phyloP scores from a whole-genome alignment of 1,140 invertebrate species.

The Harlomillsia oculata region DNA sequence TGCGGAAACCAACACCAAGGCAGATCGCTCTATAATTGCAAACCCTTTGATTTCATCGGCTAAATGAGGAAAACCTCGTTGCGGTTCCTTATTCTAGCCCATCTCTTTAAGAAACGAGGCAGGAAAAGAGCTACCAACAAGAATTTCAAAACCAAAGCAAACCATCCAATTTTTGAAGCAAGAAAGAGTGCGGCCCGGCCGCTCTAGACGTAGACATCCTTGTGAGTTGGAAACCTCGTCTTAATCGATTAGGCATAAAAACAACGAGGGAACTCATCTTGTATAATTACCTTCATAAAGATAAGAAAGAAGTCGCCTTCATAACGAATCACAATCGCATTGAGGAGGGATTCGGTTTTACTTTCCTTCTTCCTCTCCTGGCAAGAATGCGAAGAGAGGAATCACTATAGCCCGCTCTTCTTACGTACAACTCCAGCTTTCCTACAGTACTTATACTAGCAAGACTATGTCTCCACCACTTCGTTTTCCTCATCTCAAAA shows the following conservation, averaged over 20 bases:
- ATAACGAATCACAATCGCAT: conserved; percentile 17
- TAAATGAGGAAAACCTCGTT: conserved; percentile 9
- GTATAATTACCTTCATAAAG: conserved; percentile 34
- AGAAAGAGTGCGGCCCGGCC: conserved; percentile 4
- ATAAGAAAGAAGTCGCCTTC: conserved; percentile 30
- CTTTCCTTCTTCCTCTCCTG: too few relatives aligned
- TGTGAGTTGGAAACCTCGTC: conserved; percentile 10
- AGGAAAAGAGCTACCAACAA: neutral
- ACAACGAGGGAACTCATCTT: conserved; percentile 30
- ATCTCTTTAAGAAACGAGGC: neutral
- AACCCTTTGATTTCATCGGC: conserved; percentile 27
- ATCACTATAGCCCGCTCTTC: too few relatives aligned
- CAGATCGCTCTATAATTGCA: conserved; percentile 22
- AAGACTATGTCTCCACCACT: neutral
- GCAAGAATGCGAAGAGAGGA: neutral
- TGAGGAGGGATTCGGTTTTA: too few relatives aligned
- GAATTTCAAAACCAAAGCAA: neutral
- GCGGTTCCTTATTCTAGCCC: neutral
- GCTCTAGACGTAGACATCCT: conserved; percentile 5
- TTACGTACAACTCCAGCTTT: too few relatives aligned
- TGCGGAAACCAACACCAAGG: neutral
- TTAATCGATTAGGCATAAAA: conserved; percentile 34
- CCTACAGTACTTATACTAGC: neutral
- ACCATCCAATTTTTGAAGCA: conserved; percentile 9
- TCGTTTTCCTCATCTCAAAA: neutral